Evolutionary conservation across 2,888 invertebrate species (phyloP).

Genomic region (Polydrusus cervinus): DNA sequence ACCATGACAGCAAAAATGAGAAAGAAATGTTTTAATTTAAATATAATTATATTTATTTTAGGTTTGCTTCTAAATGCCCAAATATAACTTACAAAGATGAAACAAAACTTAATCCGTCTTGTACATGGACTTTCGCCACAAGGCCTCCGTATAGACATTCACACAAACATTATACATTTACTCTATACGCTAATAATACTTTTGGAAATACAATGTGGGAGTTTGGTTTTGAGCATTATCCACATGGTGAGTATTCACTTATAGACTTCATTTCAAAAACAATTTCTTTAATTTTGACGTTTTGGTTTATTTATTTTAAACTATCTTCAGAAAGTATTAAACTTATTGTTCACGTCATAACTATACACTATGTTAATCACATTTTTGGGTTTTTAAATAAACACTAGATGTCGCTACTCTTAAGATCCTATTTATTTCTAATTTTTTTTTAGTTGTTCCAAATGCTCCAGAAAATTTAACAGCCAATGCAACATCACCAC

Average conservation of each 20-base stretch:
- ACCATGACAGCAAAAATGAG: neutral
- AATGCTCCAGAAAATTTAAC: constrained; percentile 72
- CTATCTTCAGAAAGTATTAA: too few species aligned
- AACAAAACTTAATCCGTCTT: constrained; percentile 16
- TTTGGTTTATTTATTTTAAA: too few species aligned
- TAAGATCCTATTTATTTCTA: too few species aligned
- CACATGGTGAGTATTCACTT: constrained; percentile 19
- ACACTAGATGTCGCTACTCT: too few species aligned
- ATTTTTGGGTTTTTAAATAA: too few species aligned
- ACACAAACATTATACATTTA: constrained; percentile 37
- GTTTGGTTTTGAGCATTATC: constrained; percentile 32
- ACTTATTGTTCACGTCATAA: too few species aligned
- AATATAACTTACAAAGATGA: constrained; percentile 23
- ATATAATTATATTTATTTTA: constrained; percentile 20
- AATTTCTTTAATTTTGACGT: too few species aligned
- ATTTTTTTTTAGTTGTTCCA: constrained; percentile 71
- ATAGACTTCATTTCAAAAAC: too few species aligned
- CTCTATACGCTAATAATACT: constrained; percentile 30
- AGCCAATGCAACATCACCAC: constrained; percentile 70
- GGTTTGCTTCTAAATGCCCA: constrained; percentile 25
- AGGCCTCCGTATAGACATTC: constrained; percentile 49
- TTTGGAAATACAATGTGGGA: constrained; percentile 35
- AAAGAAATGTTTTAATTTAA: neutral
- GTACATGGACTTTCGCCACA: constrained; percentile 46
- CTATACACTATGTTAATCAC: too few species aligned